These are phyloP conservation scores for Philaethria dido DNA, from an alignment of 2,888 invertebrate species.

Conservation along the genomic window DNA sequence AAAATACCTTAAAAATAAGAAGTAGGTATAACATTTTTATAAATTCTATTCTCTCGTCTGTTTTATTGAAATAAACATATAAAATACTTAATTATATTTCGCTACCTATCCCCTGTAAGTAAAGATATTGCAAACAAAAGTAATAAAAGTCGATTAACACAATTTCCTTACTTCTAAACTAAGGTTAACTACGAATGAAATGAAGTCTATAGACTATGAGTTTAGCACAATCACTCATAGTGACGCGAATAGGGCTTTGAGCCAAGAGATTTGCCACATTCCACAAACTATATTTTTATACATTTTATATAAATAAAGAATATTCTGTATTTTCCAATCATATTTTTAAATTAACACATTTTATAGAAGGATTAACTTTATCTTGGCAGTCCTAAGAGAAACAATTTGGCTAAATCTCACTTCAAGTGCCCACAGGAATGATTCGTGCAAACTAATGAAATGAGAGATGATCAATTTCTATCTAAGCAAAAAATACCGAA, in stretches of 20 bases:
- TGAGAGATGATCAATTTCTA: constrained; percentile 61
- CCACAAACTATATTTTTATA: constrained; percentile 19
- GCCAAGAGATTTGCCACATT: constrained; percentile 46
- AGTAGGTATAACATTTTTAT: constrained; percentile 18
- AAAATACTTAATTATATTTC: constrained; percentile 31
- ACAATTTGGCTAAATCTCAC: constrained; percentile 50
- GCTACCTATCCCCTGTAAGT: constrained; percentile 52
- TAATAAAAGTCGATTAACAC: constrained; percentile 55
- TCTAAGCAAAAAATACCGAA: constrained; percentile 39
- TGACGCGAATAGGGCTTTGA: constrained; percentile 67
- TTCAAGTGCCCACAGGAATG: constrained; percentile 80
- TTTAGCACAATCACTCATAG: constrained; percentile 84
- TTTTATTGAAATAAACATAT: constrained; percentile 11
- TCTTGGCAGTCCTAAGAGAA: background rate
- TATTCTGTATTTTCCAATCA: background rate
- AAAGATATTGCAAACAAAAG: constrained; percentile 44
- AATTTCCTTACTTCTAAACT: constrained; percentile 53
- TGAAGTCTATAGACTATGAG: constrained; percentile 78
- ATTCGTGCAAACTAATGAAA: constrained; percentile 86
- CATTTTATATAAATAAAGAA: background rate
- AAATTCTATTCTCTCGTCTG: constrained; percentile 26
- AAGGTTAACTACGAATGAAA: constrained; percentile 68
- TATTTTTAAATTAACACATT: background rate
- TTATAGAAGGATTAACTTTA: background rate
- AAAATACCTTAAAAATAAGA: constrained; percentile 13